Conservation (phyloP, 2,113 vertebrate genomes). For the Bombycilla garrulus region DNA sequence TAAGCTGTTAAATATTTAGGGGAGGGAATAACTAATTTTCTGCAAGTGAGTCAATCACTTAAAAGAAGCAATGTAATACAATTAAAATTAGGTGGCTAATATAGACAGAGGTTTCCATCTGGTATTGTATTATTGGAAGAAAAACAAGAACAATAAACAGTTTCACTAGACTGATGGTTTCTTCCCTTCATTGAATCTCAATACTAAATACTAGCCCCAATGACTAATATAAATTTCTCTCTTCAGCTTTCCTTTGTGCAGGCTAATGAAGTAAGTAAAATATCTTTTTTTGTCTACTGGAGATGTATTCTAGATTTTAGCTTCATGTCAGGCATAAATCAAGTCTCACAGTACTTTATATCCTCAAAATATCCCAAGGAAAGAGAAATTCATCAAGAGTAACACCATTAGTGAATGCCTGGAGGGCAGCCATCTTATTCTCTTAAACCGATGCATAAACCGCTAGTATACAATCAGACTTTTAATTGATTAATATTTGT, state of each 20-base stretch:
- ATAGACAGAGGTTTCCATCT: not conserved
- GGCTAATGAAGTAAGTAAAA: constrained; percentile 65
- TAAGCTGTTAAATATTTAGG: not conserved
- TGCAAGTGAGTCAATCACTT: not conserved
- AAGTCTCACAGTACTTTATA: constrained; percentile 70
- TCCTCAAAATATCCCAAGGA: constrained; percentile 76
- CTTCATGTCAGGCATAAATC: constrained; percentile 81
- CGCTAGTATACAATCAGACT: constrained; percentile 66
- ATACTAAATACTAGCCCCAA: constrained; percentile 6
- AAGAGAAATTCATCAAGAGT: constrained; percentile 81
- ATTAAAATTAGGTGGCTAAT: constrained; percentile 39
- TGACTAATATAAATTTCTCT: constrained; percentile 37
- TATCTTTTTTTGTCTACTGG: constrained; percentile 38
- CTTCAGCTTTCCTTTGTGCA: constrained; percentile 28
- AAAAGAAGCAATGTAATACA: not conserved
- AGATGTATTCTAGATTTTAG: constrained; percentile 63
- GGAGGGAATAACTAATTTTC: not conserved
- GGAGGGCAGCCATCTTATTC: constrained; percentile 77
- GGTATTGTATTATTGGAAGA: constrained; percentile 17
- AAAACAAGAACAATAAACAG: constrained; percentile 12
- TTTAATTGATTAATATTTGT: constrained; percentile 58
- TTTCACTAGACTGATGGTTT: constrained; percentile 6
- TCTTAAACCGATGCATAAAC: constrained; percentile 71
- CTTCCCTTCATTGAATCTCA: constrained; percentile 29
- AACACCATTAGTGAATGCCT: constrained; percentile 77